Conservation (phyloP, 2,888 invertebrate species). For the Heteromyza rotundicornis region DNA sequence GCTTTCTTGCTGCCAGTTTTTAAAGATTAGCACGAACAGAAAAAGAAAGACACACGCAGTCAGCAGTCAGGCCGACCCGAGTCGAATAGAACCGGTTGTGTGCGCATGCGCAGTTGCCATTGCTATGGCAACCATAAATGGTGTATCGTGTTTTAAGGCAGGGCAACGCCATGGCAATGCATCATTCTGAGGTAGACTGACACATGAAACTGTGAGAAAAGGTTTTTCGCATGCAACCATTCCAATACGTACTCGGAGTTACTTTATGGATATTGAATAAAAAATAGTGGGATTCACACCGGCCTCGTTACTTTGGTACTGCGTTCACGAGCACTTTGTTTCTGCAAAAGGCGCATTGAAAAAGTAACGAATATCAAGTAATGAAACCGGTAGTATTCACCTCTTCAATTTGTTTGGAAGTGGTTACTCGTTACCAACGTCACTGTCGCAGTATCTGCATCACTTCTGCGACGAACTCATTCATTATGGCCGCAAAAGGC, state of each 20-base stretch:
- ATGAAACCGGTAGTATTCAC: too few species aligned
- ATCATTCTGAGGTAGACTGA: not conserved
- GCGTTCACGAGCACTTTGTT: too few species aligned
- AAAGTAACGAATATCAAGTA: too few species aligned
- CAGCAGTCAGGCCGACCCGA: not conserved
- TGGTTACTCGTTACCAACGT: not conserved
- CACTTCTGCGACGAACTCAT: not conserved
- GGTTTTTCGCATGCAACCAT: too few species aligned
- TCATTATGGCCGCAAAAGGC: conserved; percentile 31
- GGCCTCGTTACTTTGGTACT: not conserved
- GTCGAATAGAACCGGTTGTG: not conserved
- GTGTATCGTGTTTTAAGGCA: conserved; percentile 18
- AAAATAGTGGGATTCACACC: not conserved
- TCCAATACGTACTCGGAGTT: too few species aligned
- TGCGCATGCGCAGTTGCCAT: conserved; percentile 27
- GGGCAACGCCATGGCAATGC: not conserved
- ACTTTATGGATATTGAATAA: not conserved
- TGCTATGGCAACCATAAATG: conserved; percentile 45
- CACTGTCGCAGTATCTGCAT: not conserved
- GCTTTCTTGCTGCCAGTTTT: conserved; percentile 16
- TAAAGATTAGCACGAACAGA: not conserved
- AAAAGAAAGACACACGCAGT: not conserved
- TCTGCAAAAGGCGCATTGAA: not conserved
- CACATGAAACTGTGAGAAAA: too few species aligned
- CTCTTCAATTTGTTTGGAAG: not conserved